Conservation (phyloP, 2,888 invertebrate genomes). For the Apamea epomidion region DNA sequence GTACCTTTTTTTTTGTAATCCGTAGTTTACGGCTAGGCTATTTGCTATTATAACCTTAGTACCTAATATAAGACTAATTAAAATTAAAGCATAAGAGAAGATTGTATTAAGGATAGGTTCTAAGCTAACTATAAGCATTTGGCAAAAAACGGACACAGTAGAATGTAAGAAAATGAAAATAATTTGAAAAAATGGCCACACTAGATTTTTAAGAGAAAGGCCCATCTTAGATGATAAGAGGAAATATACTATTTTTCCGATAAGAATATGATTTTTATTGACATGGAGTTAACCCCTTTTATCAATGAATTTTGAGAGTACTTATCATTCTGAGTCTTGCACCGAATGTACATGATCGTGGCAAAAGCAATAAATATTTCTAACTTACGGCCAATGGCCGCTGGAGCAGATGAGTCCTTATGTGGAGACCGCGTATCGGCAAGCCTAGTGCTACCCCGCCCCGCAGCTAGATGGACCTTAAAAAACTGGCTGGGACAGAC, state of each 20-base stretch:
- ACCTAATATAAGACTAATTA: conserved; percentile 70
- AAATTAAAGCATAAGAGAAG: conserved; percentile 45
- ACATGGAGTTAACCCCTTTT: background rate
- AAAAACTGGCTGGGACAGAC: no score
- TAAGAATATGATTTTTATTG: conserved; percentile 58
- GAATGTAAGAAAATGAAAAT: conserved; percentile 56
- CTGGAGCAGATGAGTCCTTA: no score
- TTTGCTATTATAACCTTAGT: conserved; percentile 64
- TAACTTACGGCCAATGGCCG: background rate
- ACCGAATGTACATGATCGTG: background rate
- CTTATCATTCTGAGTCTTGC: no score
- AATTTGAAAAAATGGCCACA: conserved; percentile 52
- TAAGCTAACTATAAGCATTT: conserved; percentile 68
- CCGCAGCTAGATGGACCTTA: no score
- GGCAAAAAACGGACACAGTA: conserved; percentile 65
- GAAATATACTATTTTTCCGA: conserved; percentile 67
- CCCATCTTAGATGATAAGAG: conserved; percentile 64
- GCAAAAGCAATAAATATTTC: background rate
- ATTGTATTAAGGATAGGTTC: conserved; percentile 60
- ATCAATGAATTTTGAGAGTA: background rate
- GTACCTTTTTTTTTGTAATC: conserved; percentile 66
- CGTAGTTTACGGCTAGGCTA: conserved; percentile 63
- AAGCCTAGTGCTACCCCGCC: no score
- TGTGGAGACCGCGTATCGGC: no score
- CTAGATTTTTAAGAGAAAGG: conserved; percentile 56